These are phyloP conservation scores for Leptinotarsa texana DNA, from an alignment of 1,140 invertebrate genomes.

Conservation along the genomic window DNA sequence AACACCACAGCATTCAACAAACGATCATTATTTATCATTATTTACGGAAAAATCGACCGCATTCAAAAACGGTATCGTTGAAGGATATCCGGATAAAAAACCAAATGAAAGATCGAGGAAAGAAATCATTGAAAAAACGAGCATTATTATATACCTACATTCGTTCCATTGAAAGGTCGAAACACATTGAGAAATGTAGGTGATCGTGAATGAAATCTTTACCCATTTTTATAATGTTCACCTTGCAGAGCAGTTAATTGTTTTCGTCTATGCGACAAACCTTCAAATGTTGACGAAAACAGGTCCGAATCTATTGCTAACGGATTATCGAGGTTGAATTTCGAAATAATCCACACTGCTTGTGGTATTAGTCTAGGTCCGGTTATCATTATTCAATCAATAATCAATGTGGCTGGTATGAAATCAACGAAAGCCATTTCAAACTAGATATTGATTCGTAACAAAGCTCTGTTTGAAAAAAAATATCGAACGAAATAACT, in stretches of 20 bases:
- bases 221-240: background rate
- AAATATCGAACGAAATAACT: too few species aligned
- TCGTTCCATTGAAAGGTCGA: conserved; percentile 1
- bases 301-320: background rate
- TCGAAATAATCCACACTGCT: too few species aligned
- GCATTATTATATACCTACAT: background rate
- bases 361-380: too few species aligned
- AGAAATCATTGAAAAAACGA: conserved; percentile 1
- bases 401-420: too few species aligned
- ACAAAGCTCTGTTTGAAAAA: too few species aligned
- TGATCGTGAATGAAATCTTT: background rate
- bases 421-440: too few species aligned
- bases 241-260: background rate
- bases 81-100: conserved; percentile 3
- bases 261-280: background rate
- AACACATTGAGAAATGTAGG: background rate
- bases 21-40: too few species aligned
- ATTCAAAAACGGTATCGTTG: background rate
- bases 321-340: background rate
- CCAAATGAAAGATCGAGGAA: background rate
- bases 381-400: too few species aligned
- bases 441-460: too few species aligned
- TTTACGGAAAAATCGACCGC: too few species aligned
- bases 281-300: background rate
- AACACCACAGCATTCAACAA: too few species aligned